These are phyloP conservation scores for Bicyclus anynana DNA, from an alignment of 1,140 invertebrate species.

Conservation along the genomic window DNA sequence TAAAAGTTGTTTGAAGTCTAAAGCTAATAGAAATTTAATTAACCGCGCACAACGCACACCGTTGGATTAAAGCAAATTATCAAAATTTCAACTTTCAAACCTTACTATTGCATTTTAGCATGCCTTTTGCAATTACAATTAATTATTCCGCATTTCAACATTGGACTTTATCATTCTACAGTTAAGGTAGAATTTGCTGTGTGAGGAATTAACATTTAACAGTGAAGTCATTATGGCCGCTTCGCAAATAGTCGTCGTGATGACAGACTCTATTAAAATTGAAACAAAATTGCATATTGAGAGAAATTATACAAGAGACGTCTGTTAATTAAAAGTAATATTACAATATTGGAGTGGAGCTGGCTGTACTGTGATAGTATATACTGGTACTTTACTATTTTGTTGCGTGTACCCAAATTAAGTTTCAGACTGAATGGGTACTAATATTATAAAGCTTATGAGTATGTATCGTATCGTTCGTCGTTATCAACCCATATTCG, in stretches of 20 bases:
- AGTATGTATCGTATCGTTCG: no score
- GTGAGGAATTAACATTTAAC: conserved; percentile 28
- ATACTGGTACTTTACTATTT: no score
- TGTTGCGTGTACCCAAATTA: no score
- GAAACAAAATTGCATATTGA: conserved; percentile 42
- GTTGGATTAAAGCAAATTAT: conserved; percentile 25
- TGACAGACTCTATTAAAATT: conserved; percentile 53
- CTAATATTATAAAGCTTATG: no score
- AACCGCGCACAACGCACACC: conserved; percentile 10
- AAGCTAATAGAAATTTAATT: conserved; percentile 11
- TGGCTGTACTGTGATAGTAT: no score
- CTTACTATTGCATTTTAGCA: conserved; percentile 32
- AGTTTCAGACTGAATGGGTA: no score
- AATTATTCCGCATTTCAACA: neutral
- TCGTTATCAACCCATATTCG: no score
- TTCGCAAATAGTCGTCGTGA: conserved; percentile 46
- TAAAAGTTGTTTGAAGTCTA: no score
- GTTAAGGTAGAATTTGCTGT: conserved; percentile 23
- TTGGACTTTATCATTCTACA: conserved; percentile 6
- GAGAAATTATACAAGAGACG: conserved; percentile 19
- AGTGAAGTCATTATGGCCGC: conserved; percentile 44
- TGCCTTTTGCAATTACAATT: conserved; percentile 39
- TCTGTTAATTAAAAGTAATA: conserved; percentile 6
- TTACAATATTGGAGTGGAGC: no score
- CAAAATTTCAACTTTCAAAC: conserved; percentile 36